A percentile compares a stretch with the other conserved stretches of the same genome.
phyloP scores from a whole-genome alignment of 1,140 invertebrate species.

The Camponotus vicinus region DNA sequence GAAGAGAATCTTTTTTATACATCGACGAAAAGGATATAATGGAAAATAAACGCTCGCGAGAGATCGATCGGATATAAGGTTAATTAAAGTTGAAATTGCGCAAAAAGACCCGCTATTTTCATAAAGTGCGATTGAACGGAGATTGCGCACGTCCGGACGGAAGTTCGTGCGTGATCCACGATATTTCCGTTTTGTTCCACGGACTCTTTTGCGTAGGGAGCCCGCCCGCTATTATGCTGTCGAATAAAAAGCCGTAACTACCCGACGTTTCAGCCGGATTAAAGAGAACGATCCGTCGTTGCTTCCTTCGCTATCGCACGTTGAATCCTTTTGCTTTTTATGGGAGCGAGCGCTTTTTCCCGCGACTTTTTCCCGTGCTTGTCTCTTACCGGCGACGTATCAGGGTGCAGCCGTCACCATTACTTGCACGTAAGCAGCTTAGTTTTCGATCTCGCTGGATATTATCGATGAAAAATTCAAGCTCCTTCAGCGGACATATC shows the following conservation, averaged over 20 bases:
- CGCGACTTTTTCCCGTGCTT: slow-evolving; percentile 1
- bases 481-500: slow-evolving; percentile 11
- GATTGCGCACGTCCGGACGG: slow-evolving; percentile 37
- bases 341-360: slow-evolving; percentile 23
- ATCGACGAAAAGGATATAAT: background rate
- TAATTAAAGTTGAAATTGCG: slow-evolving; percentile 29
- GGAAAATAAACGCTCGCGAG: background rate
- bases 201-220: background rate
- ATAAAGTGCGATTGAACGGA: background rate
- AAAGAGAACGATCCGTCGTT: slow-evolving; percentile 64
- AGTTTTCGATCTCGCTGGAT: slow-evolving; percentile 51
- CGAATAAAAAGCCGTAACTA: slow-evolving; percentile 76
- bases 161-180: background rate
- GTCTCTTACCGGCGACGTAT: slow-evolving; percentile 11
- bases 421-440: slow-evolving; percentile 54
- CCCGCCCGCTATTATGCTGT: slow-evolving; percentile 69
- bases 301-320: slow-evolving; percentile 44
- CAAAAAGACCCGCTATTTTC: background rate
- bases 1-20: background rate
- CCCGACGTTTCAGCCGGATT: slow-evolving; percentile 74
- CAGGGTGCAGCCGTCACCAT: background rate
- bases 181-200: slow-evolving; percentile 26
- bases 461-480: slow-evolving; percentile 38
- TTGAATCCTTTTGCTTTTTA: slow-evolving; percentile 48
- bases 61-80: background rate